Percentiles rank a stretch among this genome's conserved stretches.
Evolutionary conservation across 1,140 invertebrate species (phyloP).

Genomic region (Stratiolaelaps scimitus): DNA sequence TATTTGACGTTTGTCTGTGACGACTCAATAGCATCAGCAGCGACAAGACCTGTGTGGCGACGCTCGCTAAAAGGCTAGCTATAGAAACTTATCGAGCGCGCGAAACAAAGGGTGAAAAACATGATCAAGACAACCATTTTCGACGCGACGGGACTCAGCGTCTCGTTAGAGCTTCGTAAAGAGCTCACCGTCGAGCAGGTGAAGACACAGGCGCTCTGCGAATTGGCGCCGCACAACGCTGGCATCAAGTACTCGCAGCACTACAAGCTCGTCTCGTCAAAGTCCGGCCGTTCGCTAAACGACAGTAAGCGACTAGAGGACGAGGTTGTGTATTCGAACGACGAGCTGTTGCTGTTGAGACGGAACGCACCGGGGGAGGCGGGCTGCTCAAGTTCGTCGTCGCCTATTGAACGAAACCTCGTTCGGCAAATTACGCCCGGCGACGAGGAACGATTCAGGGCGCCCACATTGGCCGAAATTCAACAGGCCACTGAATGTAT

Average conservation of each 20-base stretch:
- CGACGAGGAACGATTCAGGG: conserved; percentile 36
- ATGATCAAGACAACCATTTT: conserved; percentile 27
- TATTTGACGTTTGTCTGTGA: too few relatives aligned
- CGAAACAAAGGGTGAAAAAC: not conserved
- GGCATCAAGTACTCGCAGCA: conserved; percentile 41
- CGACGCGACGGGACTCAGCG: conserved; percentile 7
- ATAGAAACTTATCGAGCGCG: too few relatives aligned
- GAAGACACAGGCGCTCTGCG: conserved; percentile 40
- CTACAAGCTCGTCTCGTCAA: conserved; percentile 40
- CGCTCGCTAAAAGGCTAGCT: too few relatives aligned
- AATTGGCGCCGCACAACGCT: conserved; percentile 38
- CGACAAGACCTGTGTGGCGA: too few relatives aligned
- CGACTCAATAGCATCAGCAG: too few relatives aligned
- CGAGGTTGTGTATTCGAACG: conserved; percentile 1
- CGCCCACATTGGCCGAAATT: conserved; percentile 39
- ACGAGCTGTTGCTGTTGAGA: conserved; percentile 5
- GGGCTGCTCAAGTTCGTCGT: conserved; percentile 12
- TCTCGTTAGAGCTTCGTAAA: conserved; percentile 14
- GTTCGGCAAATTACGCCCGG: not conserved
- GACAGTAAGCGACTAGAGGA: conserved; percentile 17
- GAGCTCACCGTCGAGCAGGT: conserved; percentile 42
- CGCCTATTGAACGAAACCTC: not conserved
- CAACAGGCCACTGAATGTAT: conserved; percentile 39
- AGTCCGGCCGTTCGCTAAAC: conserved; percentile 19
- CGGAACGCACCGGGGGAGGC: conserved; percentile 3